Conservation (phyloP, 2,888 invertebrate species). For the Caenorhabditis auriculariae region DNA sequence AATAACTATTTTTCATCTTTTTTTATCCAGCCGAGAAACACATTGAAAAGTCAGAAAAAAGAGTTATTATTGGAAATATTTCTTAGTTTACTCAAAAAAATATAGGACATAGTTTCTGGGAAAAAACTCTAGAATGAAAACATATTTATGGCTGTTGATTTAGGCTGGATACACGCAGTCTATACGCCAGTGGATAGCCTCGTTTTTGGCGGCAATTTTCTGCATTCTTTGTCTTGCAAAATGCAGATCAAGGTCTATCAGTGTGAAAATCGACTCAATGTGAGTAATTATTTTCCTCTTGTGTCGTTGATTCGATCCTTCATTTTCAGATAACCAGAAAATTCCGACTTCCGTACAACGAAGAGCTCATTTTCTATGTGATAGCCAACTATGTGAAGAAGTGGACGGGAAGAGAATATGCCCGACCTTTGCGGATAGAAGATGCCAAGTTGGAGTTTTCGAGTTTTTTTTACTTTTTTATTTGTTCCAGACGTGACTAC, state of each 20-base stretch:
- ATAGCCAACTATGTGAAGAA: conserved; percentile 43
- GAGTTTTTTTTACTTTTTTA: neutral
- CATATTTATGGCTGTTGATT: too few relatives aligned
- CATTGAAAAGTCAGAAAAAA: neutral
- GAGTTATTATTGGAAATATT: neutral
- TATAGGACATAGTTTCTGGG: neutral
- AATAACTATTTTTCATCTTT: too few relatives aligned
- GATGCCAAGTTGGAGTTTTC: conserved; percentile 7
- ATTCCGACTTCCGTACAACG: conserved; percentile 96
- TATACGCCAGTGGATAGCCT: conserved; percentile 93
- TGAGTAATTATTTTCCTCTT: conserved; percentile 60
- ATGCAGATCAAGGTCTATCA: conserved; percentile 93
- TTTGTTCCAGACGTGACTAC: conserved; percentile 20
- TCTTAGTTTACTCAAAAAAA: neutral
- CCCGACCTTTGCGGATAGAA: conserved; percentile 21
- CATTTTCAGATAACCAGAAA: conserved; percentile 85
- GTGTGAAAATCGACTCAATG: conserved; percentile 90
- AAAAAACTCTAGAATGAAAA: neutral
- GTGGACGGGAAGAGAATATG: conserved; percentile 40
- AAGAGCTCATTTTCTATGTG: conserved; percentile 95
- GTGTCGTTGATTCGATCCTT: neutral
- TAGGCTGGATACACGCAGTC: conserved; percentile 95
- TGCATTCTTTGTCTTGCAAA: conserved; percentile 91
- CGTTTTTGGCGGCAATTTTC: conserved; percentile 96
- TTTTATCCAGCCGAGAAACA: too few relatives aligned